Conservation (phyloP, 2,888 invertebrate genomes). For the Sarcophaga variegata region DNA sequence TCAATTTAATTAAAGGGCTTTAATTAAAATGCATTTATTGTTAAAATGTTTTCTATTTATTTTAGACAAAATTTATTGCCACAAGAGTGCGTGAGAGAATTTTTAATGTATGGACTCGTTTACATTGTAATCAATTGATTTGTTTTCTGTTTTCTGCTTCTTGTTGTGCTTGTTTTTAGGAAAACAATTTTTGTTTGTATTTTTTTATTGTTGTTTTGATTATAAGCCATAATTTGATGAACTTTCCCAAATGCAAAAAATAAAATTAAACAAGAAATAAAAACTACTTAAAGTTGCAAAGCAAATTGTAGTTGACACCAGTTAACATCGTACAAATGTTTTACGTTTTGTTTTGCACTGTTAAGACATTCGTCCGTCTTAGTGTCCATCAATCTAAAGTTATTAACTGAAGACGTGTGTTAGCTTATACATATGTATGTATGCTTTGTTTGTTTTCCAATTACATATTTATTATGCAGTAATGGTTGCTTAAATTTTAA, state of each 20-base stretch:
- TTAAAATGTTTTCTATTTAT: background rate
- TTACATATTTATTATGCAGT: conserved; percentile 51
- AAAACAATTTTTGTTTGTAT: too few species aligned
- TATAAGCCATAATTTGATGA: background rate
- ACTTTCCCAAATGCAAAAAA: background rate
- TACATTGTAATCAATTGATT: background rate
- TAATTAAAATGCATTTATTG: conserved; percentile 27
- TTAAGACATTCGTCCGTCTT: background rate
- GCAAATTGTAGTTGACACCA: conserved; percentile 59
- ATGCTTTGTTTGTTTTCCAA: background rate
- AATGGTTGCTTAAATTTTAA: conserved; percentile 44
- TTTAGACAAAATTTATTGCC: background rate
- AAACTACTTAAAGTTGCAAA: conserved; percentile 39
- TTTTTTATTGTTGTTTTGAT: too few species aligned
- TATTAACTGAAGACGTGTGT: background rate
- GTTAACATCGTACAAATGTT: conserved; percentile 11
- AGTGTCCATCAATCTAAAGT: conserved; percentile 3
- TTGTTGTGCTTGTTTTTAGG: too few species aligned
- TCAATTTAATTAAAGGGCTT: conserved; percentile 37
- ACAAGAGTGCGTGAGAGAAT: background rate
- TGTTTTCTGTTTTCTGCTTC: background rate
- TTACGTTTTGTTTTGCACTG: background rate
- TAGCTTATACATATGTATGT: background rate
- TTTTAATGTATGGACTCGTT: background rate
- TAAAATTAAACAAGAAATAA: background rate